These are phyloP conservation scores for Eidolon dupreanum DNA, from an alignment of 2,797 vertebrate genomes.

Conservation along the genomic window DNA sequence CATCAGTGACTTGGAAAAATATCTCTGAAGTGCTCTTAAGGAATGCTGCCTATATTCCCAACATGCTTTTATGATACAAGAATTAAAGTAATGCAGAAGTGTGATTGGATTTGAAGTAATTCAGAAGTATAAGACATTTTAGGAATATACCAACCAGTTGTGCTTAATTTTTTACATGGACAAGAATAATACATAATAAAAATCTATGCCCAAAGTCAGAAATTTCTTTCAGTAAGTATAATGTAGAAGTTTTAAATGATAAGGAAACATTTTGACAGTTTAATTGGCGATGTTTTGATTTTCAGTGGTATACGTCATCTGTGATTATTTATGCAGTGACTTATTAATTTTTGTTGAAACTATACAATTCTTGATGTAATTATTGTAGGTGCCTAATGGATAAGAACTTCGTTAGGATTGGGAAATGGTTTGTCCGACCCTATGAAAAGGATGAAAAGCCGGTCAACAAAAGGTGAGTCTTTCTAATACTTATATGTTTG, in stretches of 20 bases:
- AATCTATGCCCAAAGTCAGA: background rate
- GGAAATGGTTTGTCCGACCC: slow-evolving; percentile 98
- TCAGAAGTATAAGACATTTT: background rate
- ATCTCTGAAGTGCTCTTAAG: background rate
- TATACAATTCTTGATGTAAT: slow-evolving; percentile 73
- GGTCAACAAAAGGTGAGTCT: slow-evolving; percentile 92
- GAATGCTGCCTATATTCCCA: background rate
- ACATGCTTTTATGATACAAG: background rate
- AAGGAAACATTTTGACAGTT: background rate
- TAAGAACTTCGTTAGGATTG: slow-evolving; percentile 96
- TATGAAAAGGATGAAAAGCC: slow-evolving; percentile 94
- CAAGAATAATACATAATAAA: background rate
- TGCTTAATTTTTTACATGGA: background rate
- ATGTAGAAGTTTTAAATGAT: background rate
- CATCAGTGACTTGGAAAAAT: background rate
- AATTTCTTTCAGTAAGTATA: background rate
- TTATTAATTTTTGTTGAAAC: slow-evolving; percentile 21
- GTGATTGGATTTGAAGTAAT: background rate
- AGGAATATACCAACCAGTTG: background rate
- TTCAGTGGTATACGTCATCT: background rate
- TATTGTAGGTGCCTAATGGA: slow-evolving; percentile 95
- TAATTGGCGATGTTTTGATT: slow-evolving; percentile 13
- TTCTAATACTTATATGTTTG: too few species aligned
- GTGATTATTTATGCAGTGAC: slow-evolving; percentile 28
- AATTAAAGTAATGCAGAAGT: background rate